phyloP scores from a whole-genome alignment of 2,888 invertebrate species.

The Orchesellides sinensis region DNA sequence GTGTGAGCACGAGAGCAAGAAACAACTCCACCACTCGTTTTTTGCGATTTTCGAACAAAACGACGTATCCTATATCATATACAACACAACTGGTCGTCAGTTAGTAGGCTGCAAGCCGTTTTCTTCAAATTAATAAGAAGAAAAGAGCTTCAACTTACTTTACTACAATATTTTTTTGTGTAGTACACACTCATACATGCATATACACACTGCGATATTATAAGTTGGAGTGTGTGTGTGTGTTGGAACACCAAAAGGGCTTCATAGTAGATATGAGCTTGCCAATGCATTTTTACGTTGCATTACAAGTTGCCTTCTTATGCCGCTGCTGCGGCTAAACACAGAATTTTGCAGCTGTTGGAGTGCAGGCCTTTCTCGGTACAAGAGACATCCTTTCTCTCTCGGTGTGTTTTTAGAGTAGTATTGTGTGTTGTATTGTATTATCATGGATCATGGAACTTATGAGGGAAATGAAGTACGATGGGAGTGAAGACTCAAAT shows the following conservation, averaged over 20 bases:
- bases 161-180: neutral
- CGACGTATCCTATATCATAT: neutral
- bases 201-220: neutral
- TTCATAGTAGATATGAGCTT: neutral
- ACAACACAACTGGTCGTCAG: conserved; percentile 11
- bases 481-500: neutral
- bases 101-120: neutral
- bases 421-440: too few species aligned
- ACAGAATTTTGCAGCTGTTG: conserved; percentile 18
- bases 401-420: too few species aligned
- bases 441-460: conserved; percentile 1
- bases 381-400: neutral
- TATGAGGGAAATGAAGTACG: conserved; percentile 28
- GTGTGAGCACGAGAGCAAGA: neutral
- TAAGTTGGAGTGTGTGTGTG: neutral
- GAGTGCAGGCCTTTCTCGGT: neutral
- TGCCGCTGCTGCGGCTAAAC: conserved; percentile 7
- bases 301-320: neutral
- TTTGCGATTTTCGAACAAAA: too few species aligned
- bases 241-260: neutral
- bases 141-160: neutral
- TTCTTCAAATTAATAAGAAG: conserved; percentile 23
- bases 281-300: neutral
- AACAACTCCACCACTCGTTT: conserved; percentile 16
- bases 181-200: neutral